Base-by-base conservation (phyloP, 2,888 invertebrate genomes). In the Eilema sororculum region DNA sequence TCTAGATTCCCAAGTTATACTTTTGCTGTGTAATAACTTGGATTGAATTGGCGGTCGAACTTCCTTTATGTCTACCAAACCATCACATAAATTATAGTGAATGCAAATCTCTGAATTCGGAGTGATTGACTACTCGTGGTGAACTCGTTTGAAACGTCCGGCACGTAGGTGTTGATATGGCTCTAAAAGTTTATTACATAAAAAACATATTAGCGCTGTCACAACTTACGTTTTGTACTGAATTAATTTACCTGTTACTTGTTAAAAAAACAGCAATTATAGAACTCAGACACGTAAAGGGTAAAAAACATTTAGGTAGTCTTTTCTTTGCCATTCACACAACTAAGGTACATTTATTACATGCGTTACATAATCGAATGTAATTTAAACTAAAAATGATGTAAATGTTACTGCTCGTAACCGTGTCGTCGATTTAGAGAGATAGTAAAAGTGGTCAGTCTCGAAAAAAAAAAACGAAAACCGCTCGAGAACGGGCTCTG, bases 391-490 rank as follows among this genome's bases (percentile, higher is more conserved):
- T 79, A 80, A 79, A 84, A 85, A 83, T 85, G 80, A 84, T 84
- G 82, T 84, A 86, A 84, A 86, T 74, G 78, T 80, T 64, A 75
- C 79, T 78, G 79, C 76, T 84, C 83, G 82, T 84, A 83, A 82
- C 78, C 72, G 79, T 77, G 79, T 78, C 77, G 80, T 78, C 79
- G 83, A 82, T 84, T 81, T 79, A 76, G 72, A 86, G 88, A 80
- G 91, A 91, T 89, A 91, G 92, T 92, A 92, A 92, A 91, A 92
- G 92, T 91, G 86, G 84, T 87, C 79, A 82, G 81, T 79, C 88
- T 77, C 63, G 74, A 72, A 79, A 85, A 84, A 88, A n/a, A 86
- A 87, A 87, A 87, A 82, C 59, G 59, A 84, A 81, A 82, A 80
- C 75, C 64, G 73, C 68, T 71, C 68, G 72, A 74, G 77, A 77